phyloP scores from a whole-genome alignment of 2,888 invertebrate genomes.

The Cybosia mesomella region DNA sequence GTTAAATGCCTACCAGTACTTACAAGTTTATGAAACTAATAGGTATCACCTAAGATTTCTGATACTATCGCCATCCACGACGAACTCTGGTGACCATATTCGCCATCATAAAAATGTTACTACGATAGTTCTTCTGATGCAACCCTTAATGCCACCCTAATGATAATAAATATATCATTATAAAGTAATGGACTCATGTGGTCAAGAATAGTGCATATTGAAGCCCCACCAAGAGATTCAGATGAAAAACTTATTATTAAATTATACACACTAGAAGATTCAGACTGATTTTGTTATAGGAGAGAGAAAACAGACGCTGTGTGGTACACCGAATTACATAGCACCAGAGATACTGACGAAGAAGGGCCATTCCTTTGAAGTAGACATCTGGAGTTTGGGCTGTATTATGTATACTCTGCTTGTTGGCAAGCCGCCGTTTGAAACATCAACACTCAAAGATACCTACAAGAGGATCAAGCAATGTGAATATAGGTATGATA shows the following conservation, averaged over 20 bases:
- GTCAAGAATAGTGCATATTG: too few relatives aligned
- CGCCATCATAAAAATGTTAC: too few relatives aligned
- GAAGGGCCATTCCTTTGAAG: conserved; percentile 99
- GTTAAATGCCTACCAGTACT: too few relatives aligned
- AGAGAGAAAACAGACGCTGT: conserved; percentile 96
- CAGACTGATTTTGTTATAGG: conserved; percentile 64
- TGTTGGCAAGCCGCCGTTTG: conserved; percentile 99
- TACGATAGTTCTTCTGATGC: too few relatives aligned
- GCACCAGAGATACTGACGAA: conserved; percentile 99
- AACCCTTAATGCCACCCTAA: too few relatives aligned
- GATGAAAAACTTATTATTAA: background rate
- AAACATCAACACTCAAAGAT: conserved; percentile 97
- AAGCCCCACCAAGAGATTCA: background rate
- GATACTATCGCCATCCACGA: too few relatives aligned
- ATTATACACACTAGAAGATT: background rate
- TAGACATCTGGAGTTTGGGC: conserved; percentile 99
- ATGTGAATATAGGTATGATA: conserved; percentile 94
- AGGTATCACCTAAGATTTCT: too few relatives aligned
- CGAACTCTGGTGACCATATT: too few relatives aligned
- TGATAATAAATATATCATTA: too few relatives aligned
- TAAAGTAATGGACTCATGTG: too few relatives aligned
- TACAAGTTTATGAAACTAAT: too few relatives aligned
- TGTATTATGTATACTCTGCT: conserved; percentile 99
- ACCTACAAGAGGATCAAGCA: conserved; percentile 98
- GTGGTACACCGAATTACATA: conserved; percentile 99